Base-by-base conservation (phyloP, 2,113 vertebrate genomes). In the Oxyruncus cristatus region DNA sequence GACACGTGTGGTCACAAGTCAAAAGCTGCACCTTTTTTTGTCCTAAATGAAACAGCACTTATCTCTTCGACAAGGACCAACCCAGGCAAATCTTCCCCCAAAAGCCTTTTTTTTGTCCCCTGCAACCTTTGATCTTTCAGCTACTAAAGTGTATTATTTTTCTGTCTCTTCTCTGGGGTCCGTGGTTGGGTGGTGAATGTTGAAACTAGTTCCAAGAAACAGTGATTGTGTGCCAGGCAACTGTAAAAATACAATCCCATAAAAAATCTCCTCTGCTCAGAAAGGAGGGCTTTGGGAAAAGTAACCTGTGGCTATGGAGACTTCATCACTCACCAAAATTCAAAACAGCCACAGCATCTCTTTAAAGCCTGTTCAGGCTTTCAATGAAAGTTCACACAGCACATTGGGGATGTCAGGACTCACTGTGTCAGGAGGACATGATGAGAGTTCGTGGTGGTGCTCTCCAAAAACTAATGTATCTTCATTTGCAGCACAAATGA, bases 401-500 rank as follows among this genome's bases (percentile, higher is more conserved):
- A 3, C n/a, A 28, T 2, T 58, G 72, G 41, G 70, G 49, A 35
- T 50, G 53, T 62, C 92, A 81, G 71, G 68, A 50, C 72, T 80
- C 2, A 0, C 53, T 62, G 2, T 8, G 15, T 50, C 3, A 4
- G 12, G 27, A 62, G 15, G n/a, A 79, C 46, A 68, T 10, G 39
- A 76, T 87, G 55, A 79, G 93, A 91, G 92, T 3, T 72, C 67
- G 65, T 63, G 53, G 12, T 59, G 56, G 12, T 86, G 28, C 62
- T 91, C 85, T 90, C 67, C 91, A 93, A 55, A 86, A 90, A 52
- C 53, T 30, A 86, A 76, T 80, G 32, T 1, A 11, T 65, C 91
- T 93, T 94, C 80, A 78, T 89, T 79, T 94, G 83, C 72, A 77
- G 62, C 26, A 67, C 39, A 79, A 88, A 50, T 67, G 52, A 88